Evolutionary conservation across 2,113 vertebrate species (phyloP).

Genomic region (Festucalex cinctus): DNA sequence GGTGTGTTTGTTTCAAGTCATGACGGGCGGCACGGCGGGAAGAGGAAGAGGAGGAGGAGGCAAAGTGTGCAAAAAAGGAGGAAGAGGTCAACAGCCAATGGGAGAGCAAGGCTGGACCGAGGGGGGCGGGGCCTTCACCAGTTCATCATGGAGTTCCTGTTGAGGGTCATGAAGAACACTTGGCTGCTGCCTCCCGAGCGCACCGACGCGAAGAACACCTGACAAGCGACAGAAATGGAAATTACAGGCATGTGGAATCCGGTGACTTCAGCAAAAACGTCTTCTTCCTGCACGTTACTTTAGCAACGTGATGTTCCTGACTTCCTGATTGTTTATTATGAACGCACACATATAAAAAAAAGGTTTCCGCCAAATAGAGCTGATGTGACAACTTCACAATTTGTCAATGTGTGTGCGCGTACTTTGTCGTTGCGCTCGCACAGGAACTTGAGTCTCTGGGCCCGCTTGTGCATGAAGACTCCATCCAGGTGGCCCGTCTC

Average conservation of each 20-base stretch:
- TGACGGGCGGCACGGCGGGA: constrained; percentile 1
- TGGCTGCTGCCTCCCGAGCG: constrained; percentile 97
- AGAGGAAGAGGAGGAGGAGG: background rate
- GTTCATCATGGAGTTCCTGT: constrained; percentile 99
- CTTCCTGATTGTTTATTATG: background rate
- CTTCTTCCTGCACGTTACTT: background rate
- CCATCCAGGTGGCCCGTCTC: constrained; percentile 98
- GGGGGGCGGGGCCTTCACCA: constrained; percentile 81
- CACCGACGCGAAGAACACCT: constrained; percentile 99
- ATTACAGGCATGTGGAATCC: background rate
- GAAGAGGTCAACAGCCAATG: background rate
- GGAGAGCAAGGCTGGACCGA: constrained; percentile 29
- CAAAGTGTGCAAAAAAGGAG: constrained; percentile 1
- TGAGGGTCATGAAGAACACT: constrained; percentile 99
- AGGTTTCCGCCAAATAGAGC: no score
- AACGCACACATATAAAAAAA: no score
- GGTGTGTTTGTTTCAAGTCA: constrained; percentile 1
- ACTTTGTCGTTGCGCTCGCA: constrained; percentile 99
- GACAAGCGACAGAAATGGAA: constrained; percentile 4
- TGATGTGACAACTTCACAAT: no score
- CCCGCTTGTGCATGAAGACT: constrained; percentile 99
- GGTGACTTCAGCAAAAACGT: background rate
- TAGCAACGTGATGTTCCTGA: no score
- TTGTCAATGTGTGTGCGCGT: constrained; percentile 14
- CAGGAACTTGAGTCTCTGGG: constrained; percentile 98